Conservation (phyloP, 2,797 vertebrate genomes). For the Selene dorsalis region DNA sequence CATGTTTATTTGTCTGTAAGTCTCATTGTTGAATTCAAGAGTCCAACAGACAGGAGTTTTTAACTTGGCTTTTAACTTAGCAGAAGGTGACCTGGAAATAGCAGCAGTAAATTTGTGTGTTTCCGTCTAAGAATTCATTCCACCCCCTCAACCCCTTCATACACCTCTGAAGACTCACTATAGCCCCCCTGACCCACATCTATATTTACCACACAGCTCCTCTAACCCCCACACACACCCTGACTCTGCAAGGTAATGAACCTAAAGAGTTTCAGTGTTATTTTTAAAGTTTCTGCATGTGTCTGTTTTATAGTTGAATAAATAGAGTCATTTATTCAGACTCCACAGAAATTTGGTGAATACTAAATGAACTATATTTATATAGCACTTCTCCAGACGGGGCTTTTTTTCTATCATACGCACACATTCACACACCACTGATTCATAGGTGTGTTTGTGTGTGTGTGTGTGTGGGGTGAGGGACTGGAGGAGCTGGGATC, state of each 20-base stretch:
- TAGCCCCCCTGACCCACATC: constrained; percentile 31
- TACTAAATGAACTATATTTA: too few relatives aligned
- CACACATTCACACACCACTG: too few relatives aligned
- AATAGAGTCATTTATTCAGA: background rate
- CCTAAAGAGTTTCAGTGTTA: background rate
- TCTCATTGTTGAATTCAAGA: background rate
- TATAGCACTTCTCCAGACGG: too few relatives aligned
- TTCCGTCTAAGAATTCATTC: constrained; percentile 37
- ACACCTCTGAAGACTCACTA: constrained; percentile 1
- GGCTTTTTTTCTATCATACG: too few relatives aligned
- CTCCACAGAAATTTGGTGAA: too few relatives aligned
- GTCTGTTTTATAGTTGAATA: background rate
- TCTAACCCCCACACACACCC: background rate
- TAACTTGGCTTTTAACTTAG: constrained; percentile 12
- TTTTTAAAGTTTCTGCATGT: background rate
- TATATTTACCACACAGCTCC: constrained; percentile 32
- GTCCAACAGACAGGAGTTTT: too few relatives aligned
- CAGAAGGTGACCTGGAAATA: constrained; percentile 37
- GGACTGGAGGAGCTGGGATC: too few relatives aligned
- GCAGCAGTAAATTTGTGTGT: constrained; percentile 26
- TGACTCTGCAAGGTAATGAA: background rate
- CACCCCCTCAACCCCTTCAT: background rate
- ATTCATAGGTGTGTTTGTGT: too few relatives aligned
- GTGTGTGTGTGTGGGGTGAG: too few relatives aligned
- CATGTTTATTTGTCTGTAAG: background rate